Evolutionary conservation across 35 echinoderm and acorn worm species (phyloP), one percentile per base, ranked within the genome.

Genomic region (Heliocidaris tuberculata): DNA sequence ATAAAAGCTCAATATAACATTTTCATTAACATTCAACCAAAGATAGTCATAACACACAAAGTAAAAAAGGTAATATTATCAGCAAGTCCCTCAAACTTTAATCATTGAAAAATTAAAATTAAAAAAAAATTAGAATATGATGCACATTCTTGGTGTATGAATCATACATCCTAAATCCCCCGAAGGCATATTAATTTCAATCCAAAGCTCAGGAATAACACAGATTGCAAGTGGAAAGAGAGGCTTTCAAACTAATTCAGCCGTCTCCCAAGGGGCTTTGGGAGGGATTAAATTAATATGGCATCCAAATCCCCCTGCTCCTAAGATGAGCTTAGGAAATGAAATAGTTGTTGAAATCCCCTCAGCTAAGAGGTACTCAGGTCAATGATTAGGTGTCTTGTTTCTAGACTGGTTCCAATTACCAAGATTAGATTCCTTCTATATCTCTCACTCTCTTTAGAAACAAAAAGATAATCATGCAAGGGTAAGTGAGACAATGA

Each of bases 251-350:
- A 78, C 65, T 78, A 78, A 78, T 78, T 78, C 65, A 78, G 0
- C 65, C 17, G 21, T 78, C 65, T 78, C 65, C 65, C 65, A 78
- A 27, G 65, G 65, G 65, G 65, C 65, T 78, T 78, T 21, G 65
- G 0, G 24, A 78, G 21, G 65, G 65, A 78, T 78, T 78, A 78
- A 78, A 78, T 78, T 78, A 78, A 78, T 78, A 78, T 78, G 65
- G 65, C 27, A 78, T 78, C 65, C 65, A 78, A 78, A 78, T 78
- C 65, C 65, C 65, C 65, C 65, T 78, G 65, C 65, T 78, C 65
- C 65, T 78, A 78, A n/a, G 19, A 78, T 78, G 3, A 24, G 19
- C 4, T 78, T n/a, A 27, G 65, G 65, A 78, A 78, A 78, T 78
- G 65, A 78, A 78, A 78, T 78, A n/a, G 65, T 78, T 78, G 27